Conservation (phyloP, 1,140 invertebrate species). For the Pantala flavescens region DNA sequence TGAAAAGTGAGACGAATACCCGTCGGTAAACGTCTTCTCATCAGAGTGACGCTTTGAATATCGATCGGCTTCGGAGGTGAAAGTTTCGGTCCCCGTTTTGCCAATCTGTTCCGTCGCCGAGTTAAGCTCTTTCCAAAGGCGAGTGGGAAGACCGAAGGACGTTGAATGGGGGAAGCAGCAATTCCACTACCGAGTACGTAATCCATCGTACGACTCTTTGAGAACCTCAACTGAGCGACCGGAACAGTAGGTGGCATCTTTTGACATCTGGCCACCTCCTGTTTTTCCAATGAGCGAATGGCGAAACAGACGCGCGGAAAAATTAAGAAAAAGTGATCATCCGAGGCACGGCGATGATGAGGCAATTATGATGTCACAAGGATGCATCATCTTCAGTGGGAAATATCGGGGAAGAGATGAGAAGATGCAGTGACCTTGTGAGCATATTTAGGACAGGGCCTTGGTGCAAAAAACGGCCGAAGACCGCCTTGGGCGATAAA, state of each 20-base stretch:
- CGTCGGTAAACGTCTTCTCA: too few species aligned
- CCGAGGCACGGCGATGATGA: background rate
- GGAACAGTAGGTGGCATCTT: background rate
- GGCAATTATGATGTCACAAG: conserved; percentile 9
- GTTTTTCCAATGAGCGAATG: background rate
- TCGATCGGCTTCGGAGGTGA: too few species aligned
- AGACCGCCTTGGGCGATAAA: background rate
- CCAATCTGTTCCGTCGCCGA: too few species aligned
- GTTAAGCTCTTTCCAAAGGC: background rate
- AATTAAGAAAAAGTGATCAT: background rate
- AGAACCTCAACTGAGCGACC: background rate
- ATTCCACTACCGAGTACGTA: background rate
- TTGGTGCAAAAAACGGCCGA: background rate
- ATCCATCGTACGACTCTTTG: background rate
- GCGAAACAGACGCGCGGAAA: background rate
- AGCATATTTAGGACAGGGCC: background rate
- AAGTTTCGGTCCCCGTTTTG: too few species aligned
- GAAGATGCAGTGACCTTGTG: background rate
- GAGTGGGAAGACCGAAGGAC: background rate
- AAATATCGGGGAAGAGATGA: background rate
- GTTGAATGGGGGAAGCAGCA: background rate
- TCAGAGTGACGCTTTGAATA: too few species aligned
- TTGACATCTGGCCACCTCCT: background rate
- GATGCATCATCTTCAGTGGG: background rate
- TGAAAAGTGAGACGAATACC: too few species aligned